Percentiles rank a stretch among this genome's conserved stretches.
Conservation (phyloP, 2,888 invertebrate genomes). For the Brachyptera putata region DNA sequence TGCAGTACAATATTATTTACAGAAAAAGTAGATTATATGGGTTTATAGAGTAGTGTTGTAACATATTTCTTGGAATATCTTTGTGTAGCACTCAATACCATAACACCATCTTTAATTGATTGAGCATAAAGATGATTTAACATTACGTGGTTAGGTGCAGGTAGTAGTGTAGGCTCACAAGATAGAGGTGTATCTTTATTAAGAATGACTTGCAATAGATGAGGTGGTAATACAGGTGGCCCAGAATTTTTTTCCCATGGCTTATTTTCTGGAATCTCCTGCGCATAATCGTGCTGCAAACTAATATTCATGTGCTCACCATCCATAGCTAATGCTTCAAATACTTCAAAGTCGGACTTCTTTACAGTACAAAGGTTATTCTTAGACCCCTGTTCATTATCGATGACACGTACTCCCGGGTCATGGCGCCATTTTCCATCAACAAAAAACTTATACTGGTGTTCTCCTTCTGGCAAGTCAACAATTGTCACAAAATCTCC, state of each 20-base stretch:
- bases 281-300: conserved; percentile 61
- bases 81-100: conserved; percentile 98
- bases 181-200: conserved; percentile 97
- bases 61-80: conserved; percentile 99
- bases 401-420: conserved; percentile 70
- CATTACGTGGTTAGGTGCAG: conserved; percentile 99
- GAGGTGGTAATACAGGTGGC: conserved; percentile 96
- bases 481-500: conserved; percentile 98
- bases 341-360: conserved; percentile 95
- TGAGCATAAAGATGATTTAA: conserved; percentile 98
- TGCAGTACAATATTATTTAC: too few species aligned
- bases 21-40: conserved; percentile 77
- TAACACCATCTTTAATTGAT: conserved; percentile 99
- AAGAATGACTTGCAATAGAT: conserved; percentile 95
- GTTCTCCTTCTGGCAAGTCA: conserved; percentile 92
- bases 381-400: conserved; percentile 84
- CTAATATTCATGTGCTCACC: conserved; percentile 71
- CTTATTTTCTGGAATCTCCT: conserved; percentile 85
- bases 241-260: conserved; percentile 92
- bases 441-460: conserved; percentile 92
- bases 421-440: conserved; percentile 92
- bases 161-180: conserved; percentile 97
- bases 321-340: conserved; percentile 94
- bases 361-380: conserved; percentile 91
- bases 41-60: conserved; percentile 96